phyloP scores from a whole-genome alignment of 2,113 vertebrate species.

The Tupaia tana region DNA sequence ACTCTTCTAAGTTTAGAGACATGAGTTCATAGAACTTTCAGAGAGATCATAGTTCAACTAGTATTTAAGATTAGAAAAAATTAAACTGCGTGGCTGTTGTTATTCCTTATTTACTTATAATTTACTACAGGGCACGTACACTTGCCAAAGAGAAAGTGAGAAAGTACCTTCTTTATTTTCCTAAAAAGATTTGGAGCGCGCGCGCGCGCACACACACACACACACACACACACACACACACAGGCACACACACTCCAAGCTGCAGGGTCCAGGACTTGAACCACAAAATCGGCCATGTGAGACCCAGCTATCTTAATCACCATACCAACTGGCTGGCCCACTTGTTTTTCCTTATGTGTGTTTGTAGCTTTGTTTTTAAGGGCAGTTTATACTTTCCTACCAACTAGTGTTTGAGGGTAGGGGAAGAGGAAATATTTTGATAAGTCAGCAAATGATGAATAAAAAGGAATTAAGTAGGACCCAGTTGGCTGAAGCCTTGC shows the following conservation, averaged over 20 bases:
- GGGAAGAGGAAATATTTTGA: neutral
- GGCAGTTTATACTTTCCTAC: neutral
- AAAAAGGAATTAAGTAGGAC: neutral
- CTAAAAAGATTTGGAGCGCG: too few relatives aligned
- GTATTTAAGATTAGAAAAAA: slow-evolving; percentile 20
- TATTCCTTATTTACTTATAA: neutral
- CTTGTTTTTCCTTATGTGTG: slow-evolving; percentile 16
- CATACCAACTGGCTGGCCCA: too few relatives aligned
- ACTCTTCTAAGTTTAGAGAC: neutral
- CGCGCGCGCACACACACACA: too few relatives aligned
- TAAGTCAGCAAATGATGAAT: slow-evolving; percentile 23
- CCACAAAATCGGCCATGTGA: too few relatives aligned
- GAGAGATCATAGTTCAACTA: neutral
- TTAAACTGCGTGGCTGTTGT: neutral
- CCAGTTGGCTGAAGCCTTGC: neutral
- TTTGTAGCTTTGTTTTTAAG: neutral
- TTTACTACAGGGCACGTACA: too few relatives aligned
- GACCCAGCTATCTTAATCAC: too few relatives aligned
- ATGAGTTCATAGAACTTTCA: neutral
- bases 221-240: too few relatives aligned
- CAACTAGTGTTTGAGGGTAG: neutral
- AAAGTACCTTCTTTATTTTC: too few relatives aligned
- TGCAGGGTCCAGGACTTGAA: too few relatives aligned
- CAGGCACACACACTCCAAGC: too few relatives aligned
- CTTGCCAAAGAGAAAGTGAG: too few relatives aligned